Conservation (phyloP, 2,888 invertebrate genomes). For the Pandemis corylana region DNA sequence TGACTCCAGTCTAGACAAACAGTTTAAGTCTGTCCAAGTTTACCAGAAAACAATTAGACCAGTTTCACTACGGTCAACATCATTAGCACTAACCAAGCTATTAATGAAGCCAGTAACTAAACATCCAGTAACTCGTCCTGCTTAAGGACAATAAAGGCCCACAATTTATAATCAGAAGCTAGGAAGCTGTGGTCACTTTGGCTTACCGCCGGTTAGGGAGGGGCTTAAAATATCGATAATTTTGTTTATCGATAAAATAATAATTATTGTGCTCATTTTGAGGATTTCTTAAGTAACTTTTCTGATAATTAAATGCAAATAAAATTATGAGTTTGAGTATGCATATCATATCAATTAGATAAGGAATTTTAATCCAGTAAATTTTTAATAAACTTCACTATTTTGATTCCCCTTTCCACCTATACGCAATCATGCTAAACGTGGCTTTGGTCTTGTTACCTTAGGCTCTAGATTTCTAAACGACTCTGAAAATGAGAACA, state of each 20-base stretch:
- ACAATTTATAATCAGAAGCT: slow-evolving; percentile 22
- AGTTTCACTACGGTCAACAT: slow-evolving; percentile 6
- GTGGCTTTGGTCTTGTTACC: too few species aligned
- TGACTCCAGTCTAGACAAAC: not conserved
- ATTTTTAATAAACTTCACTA: too few species aligned
- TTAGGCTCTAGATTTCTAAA: too few species aligned
- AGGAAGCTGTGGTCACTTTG: slow-evolving; percentile 23
- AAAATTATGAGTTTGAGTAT: too few species aligned
- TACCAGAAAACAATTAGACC: not conserved
- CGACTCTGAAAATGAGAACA: too few species aligned
- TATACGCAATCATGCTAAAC: too few species aligned
- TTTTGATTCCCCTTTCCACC: too few species aligned
- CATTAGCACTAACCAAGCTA: slow-evolving; percentile 6
- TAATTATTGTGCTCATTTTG: not conserved
- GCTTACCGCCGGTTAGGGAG: slow-evolving; percentile 26
- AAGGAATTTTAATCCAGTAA: too few species aligned
- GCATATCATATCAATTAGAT: too few species aligned
- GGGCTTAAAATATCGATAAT: not conserved
- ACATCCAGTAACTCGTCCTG: slow-evolving; percentile 2
- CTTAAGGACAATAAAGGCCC: slow-evolving; percentile 8
- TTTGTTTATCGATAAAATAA: not conserved
- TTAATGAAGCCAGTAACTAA: slow-evolving; percentile 17
- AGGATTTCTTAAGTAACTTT: not conserved
- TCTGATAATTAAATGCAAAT: too few species aligned
- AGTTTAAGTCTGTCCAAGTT: not conserved